Conservation (phyloP, 2,888 invertebrate species). For the Drosophila cognata region DNA sequence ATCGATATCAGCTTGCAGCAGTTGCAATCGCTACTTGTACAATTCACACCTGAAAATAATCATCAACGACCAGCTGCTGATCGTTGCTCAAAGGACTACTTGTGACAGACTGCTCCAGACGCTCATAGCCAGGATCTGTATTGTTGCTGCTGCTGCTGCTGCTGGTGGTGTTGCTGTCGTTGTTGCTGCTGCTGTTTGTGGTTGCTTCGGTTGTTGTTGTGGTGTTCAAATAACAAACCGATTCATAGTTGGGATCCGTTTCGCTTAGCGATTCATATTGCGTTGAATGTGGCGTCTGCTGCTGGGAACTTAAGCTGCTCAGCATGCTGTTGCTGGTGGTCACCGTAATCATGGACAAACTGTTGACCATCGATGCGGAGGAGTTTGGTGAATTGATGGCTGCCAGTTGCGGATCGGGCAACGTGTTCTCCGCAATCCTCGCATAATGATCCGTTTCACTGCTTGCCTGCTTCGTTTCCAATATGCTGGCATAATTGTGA, state of each 20-base stretch:
- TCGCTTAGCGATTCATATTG: conserved; percentile 93
- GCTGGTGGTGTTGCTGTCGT: conserved; percentile 34
- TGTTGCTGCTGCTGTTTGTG: conserved; percentile 40
- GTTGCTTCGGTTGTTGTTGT: conserved; percentile 36
- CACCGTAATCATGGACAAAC: conserved; percentile 72
- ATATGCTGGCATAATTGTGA: conserved; percentile 84
- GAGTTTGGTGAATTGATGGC: conserved; percentile 74
- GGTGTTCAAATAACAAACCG: conserved; percentile 89
- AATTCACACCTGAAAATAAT: conserved; percentile 85
- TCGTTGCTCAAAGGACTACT: conserved; percentile 67
- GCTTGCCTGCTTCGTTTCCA: conserved; percentile 75
- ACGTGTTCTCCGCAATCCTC: conserved; percentile 70
- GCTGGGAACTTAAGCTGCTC: conserved; percentile 81
- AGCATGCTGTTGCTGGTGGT: conserved; percentile 80
- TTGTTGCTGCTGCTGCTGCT: conserved; percentile 49
- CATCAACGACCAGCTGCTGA: conserved; percentile 82
- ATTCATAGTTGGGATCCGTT: conserved; percentile 93
- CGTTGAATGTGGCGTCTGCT: conserved; percentile 87
- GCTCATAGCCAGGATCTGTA: conserved; percentile 89
- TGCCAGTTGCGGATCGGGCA: conserved; percentile 38
- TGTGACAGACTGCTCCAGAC: conserved; percentile 76
- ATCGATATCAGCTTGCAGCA: background rate
- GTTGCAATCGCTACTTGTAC: background rate
- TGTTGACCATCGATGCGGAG: conserved; percentile 54
- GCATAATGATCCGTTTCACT: conserved; percentile 80